Evolutionary conservation across 2,113 vertebrate genomes (phyloP).

Genomic region (Brachypteracias leptosomus): DNA sequence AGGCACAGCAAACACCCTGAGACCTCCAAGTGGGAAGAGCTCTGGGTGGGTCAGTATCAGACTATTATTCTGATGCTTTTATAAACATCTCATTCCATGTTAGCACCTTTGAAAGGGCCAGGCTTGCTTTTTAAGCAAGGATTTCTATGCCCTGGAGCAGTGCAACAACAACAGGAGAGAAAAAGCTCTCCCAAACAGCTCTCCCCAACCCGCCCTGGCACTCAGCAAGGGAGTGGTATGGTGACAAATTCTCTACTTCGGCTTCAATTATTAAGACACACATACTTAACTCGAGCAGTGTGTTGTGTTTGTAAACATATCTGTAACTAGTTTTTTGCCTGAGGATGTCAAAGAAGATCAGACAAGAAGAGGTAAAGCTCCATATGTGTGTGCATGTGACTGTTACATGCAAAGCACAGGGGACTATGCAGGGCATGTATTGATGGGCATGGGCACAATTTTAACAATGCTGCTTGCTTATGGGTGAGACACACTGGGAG

Average conservation of each 20-base stretch:
- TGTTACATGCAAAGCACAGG: not conserved
- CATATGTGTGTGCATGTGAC: not conserved
- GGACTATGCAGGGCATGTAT: not conserved
- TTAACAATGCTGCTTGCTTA: not conserved
- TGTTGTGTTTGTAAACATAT: not conserved
- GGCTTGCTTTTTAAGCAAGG: not conserved
- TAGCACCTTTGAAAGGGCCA: not conserved
- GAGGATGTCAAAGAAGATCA: not conserved
- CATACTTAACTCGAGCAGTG: not conserved
- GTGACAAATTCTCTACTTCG: not conserved
- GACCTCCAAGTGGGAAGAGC: not conserved
- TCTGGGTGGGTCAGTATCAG: not conserved
- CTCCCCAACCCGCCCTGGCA: not conserved
- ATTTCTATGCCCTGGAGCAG: not conserved
- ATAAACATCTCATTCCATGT: not conserved
- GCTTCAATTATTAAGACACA: not conserved
- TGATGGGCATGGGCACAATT: not conserved
- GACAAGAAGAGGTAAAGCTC: not conserved
- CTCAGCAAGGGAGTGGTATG: not conserved
- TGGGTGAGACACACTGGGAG: not conserved
- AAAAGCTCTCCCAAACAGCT: not conserved
- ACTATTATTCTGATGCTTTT: not conserved
- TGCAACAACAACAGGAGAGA: not conserved
- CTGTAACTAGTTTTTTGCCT: not conserved
- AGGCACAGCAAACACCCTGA: not conserved